Conservation (phyloP, 1,140 invertebrate genomes). For the Tachypleus tridentatus region DNA sequence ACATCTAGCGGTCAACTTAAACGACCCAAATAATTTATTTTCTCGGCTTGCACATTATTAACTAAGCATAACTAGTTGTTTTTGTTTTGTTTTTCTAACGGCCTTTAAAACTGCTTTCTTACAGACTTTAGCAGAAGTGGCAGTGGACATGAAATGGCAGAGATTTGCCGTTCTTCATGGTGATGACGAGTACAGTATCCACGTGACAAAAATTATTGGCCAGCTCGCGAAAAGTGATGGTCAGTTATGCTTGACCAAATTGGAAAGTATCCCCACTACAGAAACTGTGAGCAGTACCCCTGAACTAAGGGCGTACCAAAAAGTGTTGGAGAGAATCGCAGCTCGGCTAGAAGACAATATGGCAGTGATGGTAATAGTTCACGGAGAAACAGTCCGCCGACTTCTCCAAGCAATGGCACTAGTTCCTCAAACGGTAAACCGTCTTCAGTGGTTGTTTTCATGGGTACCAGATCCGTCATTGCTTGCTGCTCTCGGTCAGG, state of each 20-base stretch:
- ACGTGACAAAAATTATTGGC: constrained; percentile 26
- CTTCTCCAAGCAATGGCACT: constrained; percentile 6
- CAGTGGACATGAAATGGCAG: constrained; percentile 31
- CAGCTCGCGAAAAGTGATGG: constrained; percentile 16
- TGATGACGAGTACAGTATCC: constrained; percentile 27
- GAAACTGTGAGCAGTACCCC: constrained; percentile 16
- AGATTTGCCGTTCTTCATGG: constrained; percentile 29
- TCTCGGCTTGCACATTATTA: neutral
- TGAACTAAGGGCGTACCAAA: neutral
- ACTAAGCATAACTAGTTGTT: neutral
- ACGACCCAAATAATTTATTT: neutral
- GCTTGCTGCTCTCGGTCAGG: neutral
- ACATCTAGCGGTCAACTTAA: neutral
- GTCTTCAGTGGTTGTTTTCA: constrained; percentile 19
- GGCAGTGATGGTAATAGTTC: constrained; percentile 20
- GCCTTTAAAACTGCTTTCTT: constrained; percentile 7
- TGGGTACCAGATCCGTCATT: constrained; percentile 10
- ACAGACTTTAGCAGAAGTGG: constrained; percentile 28
- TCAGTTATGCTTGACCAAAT: constrained; percentile 18
- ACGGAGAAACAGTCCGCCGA: constrained; percentile 13
- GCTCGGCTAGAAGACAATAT: constrained; percentile 20
- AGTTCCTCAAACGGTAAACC: constrained; percentile 5
- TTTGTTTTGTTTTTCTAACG: neutral
- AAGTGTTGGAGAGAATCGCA: constrained; percentile 26
- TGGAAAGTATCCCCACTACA: constrained; percentile 14